Evolutionary conservation across 2,113 vertebrate species (phyloP).

Genomic region (Ondatra zibethicus): DNA sequence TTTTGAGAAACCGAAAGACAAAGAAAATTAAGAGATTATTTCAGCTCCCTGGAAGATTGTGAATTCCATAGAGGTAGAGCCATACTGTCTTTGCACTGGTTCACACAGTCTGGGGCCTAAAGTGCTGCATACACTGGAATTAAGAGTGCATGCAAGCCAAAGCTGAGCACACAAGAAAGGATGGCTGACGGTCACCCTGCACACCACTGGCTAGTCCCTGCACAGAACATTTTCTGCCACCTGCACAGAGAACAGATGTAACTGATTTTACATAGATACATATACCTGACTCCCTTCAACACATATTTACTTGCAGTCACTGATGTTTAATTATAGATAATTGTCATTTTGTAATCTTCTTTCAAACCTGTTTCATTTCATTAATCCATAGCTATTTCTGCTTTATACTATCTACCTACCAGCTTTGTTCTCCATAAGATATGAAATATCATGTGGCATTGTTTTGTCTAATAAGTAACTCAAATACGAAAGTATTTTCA

Average conservation of each 20-base stretch:
- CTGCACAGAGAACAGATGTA: not conserved
- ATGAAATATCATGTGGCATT: constrained; percentile 6
- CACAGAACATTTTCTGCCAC: not conserved
- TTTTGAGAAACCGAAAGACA: not conserved
- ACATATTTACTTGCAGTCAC: constrained; percentile 27
- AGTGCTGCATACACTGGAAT: not conserved
- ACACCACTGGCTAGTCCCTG: not conserved
- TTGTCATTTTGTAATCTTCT: constrained; percentile 27
- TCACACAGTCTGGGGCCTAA: not conserved
- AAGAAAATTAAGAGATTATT: not conserved
- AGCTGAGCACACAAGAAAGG: not conserved
- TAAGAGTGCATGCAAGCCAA: not conserved
- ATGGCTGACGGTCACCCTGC: not conserved
- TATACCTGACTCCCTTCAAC: not conserved
- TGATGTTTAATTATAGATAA: constrained; percentile 16
- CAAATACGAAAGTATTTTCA: constrained; percentile 5
- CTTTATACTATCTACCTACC: not conserved
- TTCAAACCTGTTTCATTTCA: constrained; percentile 28
- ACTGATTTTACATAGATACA: not conserved
- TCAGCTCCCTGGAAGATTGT: not conserved
- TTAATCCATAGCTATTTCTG: constrained; percentile 36
- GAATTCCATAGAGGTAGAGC: not conserved
- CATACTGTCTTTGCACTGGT: not conserved
- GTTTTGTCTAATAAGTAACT: not conserved
- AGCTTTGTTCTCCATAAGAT: not conserved